A percentile compares a stretch with the other conserved stretches of the same genome.
Conservation (phyloP, 1,140 invertebrate genomes). For the Drosophila busckii region DNA sequence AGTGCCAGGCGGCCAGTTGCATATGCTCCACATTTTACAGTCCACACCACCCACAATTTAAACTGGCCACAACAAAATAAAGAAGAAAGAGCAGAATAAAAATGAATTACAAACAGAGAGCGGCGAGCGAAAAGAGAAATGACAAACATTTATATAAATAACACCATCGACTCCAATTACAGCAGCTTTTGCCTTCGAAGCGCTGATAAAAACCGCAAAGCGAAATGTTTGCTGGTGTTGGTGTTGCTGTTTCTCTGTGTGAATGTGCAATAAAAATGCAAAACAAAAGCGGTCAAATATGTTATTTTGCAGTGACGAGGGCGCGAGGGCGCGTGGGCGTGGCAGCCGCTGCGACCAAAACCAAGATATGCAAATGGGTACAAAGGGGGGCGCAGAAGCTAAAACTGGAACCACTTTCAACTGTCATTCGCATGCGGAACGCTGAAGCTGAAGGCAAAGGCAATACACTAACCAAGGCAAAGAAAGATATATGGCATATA, state of each 20-base stretch:
- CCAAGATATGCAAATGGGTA: constrained; percentile 5
- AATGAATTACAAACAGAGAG: constrained; percentile 63
- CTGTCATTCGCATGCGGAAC: constrained; percentile 65
- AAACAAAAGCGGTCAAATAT: constrained; percentile 71
- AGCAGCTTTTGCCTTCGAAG: constrained; percentile 33
- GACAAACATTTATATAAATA: constrained; percentile 77
- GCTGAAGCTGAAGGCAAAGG: constrained; percentile 48
- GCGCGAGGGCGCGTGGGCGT: constrained; percentile 39
- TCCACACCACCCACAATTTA: constrained; percentile 70
- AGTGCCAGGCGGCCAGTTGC: constrained; percentile 11
- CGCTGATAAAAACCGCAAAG: constrained; percentile 70
- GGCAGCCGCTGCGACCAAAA: constrained; percentile 27
- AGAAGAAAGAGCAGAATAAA: constrained; percentile 60
- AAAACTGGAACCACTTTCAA: constrained; percentile 63
- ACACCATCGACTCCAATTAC: constrained; percentile 75
- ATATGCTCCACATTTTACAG: constrained; percentile 66
- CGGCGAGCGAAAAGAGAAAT: constrained; percentile 66
- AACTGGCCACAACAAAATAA: constrained; percentile 45
- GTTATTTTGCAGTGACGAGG: constrained; percentile 37
- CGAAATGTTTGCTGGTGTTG: constrained; percentile 47
- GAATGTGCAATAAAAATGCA: constrained; percentile 64
- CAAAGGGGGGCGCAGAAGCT: constrained; percentile 7
- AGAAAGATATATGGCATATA: too few species aligned
- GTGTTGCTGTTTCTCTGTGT: constrained; percentile 5
- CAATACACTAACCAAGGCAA: constrained; percentile 5